Evolutionary conservation across 2,888 invertebrate genomes (phyloP), one percentile per base, ranked within the genome.

Genomic region (Calameuta pallipes): DNA sequence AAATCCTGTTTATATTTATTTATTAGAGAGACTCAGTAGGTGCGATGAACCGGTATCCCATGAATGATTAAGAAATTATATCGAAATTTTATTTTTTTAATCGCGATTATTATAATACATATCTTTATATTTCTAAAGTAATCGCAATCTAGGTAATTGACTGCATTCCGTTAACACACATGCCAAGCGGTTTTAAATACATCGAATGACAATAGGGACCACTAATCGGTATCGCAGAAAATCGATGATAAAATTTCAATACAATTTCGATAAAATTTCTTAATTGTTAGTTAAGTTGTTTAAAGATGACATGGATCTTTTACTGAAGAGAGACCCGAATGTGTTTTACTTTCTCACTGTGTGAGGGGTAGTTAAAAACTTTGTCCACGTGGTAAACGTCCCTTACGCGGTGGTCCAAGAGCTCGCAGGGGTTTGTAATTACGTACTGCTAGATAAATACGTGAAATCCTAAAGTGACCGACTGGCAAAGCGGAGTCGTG

Each of bases 391-490:
- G 71, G 71, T 23, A 23, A 15, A 71, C 71, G 71, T 71, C 31
- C 33, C 33, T 71, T 34, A 9, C 56, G 23, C 23, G 31, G 71
- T 11, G 23, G 12, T 71, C 15, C 33, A 34, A 23, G 71, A 30
- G 71, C 12, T 71, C 13, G 13, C n/a, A 12, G 74, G 3, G 9
- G 30, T 74, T 74, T 74, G 74, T 34, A 70, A 69, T 37, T 76
- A 34, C 76, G 73, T n/a, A 36, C 30, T 73, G 74, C 76, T 75
- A 75, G 75, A 77, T 79, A 83, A 79, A 76, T 78, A 74, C 75
- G 31, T 74, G 74, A 36, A 37, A 37, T 37, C 74, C 37, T 34
- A 36, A 11, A 56, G 13, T 74, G 36, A 34, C 36, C 74, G n/a
- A 13, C 12, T 36, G n/a, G 34, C 36, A 33, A 30, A 30, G 33